phyloP scores from a whole-genome alignment of 2,113 vertebrate species.

The Macrotis lagotis region DNA sequence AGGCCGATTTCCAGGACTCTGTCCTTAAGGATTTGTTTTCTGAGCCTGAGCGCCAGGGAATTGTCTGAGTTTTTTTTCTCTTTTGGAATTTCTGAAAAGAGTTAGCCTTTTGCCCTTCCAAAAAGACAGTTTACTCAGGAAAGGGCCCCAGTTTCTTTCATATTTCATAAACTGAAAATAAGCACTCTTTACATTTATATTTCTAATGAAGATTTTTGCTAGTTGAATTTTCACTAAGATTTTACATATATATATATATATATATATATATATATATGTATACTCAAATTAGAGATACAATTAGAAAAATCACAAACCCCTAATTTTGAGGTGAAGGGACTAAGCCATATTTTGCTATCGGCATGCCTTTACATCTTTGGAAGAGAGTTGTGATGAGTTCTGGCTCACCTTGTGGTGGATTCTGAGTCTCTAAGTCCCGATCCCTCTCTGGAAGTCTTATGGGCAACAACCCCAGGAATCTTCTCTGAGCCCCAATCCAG shows the following conservation, averaged over 20 bases:
- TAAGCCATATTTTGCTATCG: not conserved
- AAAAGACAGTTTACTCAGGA: not conserved
- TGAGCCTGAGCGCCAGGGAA: not conserved
- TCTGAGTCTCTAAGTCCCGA: not conserved
- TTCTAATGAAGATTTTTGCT: not conserved
- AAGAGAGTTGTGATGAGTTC: not conserved
- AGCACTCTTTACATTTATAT: not conserved
- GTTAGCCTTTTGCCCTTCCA: constrained; percentile 1
- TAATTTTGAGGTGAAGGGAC: not conserved
- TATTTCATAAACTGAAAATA: constrained; percentile 31
- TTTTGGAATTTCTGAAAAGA: not conserved
- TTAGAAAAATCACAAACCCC: not conserved
- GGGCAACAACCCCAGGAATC: not conserved
- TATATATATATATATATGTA: too few species aligned
- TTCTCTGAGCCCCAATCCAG: not conserved
- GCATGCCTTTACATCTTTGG: not conserved
- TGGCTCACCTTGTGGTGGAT: not conserved
- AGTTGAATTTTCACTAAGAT: constrained; percentile 25
- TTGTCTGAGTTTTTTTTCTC: not conserved
- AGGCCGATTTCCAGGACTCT: not conserved
- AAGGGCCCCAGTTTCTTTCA: not conserved
- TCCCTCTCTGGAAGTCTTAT: too few species aligned
- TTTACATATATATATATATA: too few species aligned
- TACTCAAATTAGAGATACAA: not conserved
- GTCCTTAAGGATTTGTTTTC: not conserved